Evolutionary conservation across 2,888 invertebrate species (phyloP).

Genomic region (Brassicogethes aeneus): DNA sequence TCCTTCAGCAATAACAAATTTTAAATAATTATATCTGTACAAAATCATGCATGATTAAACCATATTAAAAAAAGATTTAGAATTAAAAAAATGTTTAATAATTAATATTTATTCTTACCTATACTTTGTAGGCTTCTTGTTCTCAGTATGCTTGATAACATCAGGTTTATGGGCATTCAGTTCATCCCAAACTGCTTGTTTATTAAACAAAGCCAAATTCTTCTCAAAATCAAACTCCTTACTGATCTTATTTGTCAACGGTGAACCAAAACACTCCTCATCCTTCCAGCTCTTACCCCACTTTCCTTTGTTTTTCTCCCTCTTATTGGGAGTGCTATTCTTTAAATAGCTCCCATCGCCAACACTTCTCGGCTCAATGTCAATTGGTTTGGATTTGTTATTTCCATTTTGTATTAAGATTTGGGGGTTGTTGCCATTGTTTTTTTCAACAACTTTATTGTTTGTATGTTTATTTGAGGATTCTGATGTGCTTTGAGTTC

Average conservation of each 20-base stretch:
- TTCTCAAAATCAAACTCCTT: conserved; percentile 93
- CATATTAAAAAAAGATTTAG: no score
- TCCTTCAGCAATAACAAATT: no score
- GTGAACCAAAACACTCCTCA: conserved; percentile 71
- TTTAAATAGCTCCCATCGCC: conserved; percentile 35
- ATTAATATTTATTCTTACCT: conserved; percentile 23
- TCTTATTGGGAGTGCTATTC: conserved; percentile 44
- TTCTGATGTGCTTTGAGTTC: conserved; percentile 39
- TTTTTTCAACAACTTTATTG: conserved; percentile 12
- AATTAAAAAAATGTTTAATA: no score
- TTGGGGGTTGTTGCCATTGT: conserved; percentile 23
- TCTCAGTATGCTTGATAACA: conserved; percentile 46
- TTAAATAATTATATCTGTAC: no score
- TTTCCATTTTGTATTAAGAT: conserved; percentile 7
- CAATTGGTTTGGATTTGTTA: conserved; percentile 36
- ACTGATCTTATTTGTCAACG: conserved; percentile 53
- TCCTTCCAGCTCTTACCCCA: conserved; percentile 48
- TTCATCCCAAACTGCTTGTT: conserved; percentile 70
- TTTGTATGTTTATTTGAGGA: conserved; percentile 34
- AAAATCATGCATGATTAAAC: no score
- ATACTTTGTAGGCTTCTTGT: conserved; percentile 33
- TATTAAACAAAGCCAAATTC: conserved; percentile 85
- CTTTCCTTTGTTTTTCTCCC: conserved; percentile 44
- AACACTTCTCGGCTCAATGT: conserved; percentile 31
- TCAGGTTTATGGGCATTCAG: conserved; percentile 55